A percentile compares a stretch with the other conserved stretches of the same genome.
Evolutionary conservation across 2,797 vertebrate genomes (phyloP).

Genomic region (Arctocebus calabarensis): DNA sequence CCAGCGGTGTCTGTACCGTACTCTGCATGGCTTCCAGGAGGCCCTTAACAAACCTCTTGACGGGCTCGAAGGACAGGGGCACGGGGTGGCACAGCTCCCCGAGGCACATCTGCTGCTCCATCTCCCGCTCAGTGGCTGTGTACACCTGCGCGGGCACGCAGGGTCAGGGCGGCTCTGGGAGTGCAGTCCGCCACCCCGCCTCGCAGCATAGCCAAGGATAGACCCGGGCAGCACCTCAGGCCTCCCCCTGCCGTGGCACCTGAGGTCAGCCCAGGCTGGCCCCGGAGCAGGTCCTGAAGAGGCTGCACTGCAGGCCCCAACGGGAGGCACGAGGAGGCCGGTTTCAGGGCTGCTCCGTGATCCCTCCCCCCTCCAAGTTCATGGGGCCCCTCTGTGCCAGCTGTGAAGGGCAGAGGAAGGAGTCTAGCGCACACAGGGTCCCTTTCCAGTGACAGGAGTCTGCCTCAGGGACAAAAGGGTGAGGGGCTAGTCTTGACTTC

Average conservation of each 20-base stretch:
- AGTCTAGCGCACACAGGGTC: neutral
- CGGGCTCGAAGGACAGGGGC: slow-evolving; percentile 84
- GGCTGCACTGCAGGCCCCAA: neutral
- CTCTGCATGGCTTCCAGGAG: slow-evolving; percentile 79
- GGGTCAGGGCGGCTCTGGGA: neutral
- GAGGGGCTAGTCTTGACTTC: neutral
- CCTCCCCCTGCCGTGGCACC: neutral
- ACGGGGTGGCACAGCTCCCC: slow-evolving; percentile 84
- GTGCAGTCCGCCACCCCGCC: neutral
- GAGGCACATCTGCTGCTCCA: slow-evolving; percentile 68
- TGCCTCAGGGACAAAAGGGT: neutral
- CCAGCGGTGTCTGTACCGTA: slow-evolving; percentile 82
- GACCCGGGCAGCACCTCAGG: neutral
- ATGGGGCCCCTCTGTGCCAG: neutral
- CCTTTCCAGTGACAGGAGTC: neutral
- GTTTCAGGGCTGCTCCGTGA: neutral
- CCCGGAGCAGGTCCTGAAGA: neutral
- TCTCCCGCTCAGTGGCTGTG: slow-evolving; percentile 74
- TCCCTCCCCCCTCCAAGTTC: neutral
- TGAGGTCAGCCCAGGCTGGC: neutral
- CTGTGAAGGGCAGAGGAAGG: accelerated
- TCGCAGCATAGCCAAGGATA: neutral
- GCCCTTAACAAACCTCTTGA: slow-evolving; percentile 83
- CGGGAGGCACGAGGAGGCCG: accelerated
- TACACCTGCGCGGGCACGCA: slow-evolving; percentile 76